These are phyloP conservation scores for Chrysolophus pictus DNA, from an alignment of 2,797 vertebrate species.

Conservation along the genomic window DNA sequence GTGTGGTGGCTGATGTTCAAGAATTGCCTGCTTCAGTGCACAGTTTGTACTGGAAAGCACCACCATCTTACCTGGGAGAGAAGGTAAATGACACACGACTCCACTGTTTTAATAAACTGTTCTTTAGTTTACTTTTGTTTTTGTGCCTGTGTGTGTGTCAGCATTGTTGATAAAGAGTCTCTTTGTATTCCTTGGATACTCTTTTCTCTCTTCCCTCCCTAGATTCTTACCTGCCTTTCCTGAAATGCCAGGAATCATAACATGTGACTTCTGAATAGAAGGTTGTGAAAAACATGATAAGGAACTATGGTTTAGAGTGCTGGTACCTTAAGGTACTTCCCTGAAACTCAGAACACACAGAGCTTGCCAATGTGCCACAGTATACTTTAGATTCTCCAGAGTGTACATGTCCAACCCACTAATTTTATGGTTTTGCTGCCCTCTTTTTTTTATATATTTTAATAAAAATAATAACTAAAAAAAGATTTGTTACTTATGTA, in stretches of 20 bases:
- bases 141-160: not conserved
- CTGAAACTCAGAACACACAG: not conserved
- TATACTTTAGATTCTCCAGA: not conserved
- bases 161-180: not conserved
- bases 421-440: too few species aligned
- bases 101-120: not conserved
- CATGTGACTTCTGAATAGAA: not conserved
- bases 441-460: too few species aligned
- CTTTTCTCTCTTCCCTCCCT: not conserved
- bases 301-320: not conserved
- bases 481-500: too few species aligned
- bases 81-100: constrained; percentile 79
- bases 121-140: too few species aligned
- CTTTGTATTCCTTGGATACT: not conserved
- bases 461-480: too few species aligned
- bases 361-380: not conserved
- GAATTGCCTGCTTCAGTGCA: constrained; percentile 84
- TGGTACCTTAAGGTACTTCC: not conserved
- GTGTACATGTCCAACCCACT: too few species aligned
- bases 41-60: constrained; percentile 90
- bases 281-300: not conserved
- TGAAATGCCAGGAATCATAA: not conserved
- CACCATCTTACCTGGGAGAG: constrained; percentile 88
- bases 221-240: not conserved
- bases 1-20: constrained; percentile 91